Base-by-base conservation (phyloP, 1,140 invertebrate species). In the Tetramorium alpestre region DNA sequence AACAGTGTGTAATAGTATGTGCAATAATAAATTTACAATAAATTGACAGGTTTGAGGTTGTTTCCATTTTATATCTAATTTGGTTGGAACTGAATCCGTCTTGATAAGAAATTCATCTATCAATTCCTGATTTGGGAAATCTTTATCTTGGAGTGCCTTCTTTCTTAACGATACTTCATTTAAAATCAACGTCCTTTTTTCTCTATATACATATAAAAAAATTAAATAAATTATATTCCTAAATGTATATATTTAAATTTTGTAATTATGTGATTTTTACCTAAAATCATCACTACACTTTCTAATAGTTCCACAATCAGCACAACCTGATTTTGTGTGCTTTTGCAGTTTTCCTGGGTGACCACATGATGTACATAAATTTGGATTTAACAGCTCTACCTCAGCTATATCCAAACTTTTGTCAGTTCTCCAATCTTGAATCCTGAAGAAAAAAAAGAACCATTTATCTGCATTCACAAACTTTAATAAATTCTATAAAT, bases 31-130 rank as follows among this genome's bases (percentile, higher is more conserved):
- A 92, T 94, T 94, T 95, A 96, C 96, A 91, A 97, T 94, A 94
- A 98, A 98, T 92, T 97, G 96, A 47, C 96, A 94, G 51, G 98
- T 91, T 94, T 97, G 96, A 1, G 98, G 97, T 91, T 96, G 96
- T 41, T 95, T 96, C 97, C 97, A 97, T 78, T 94, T 94, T 13
- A 97, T 94, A 87, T 96, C 92, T 60, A 97, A 92, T 56, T 92
- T 93, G 1, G 73, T 88, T 2, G 96, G 95, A 5, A 96, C 88
- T 18, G 90, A 87, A 28, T 95, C 95, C 87, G 96, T 96, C 4
- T 94, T 94, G 33, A 95, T 92, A 51, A 98, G 94, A 95, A 97
- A 98, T 94, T 98, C 98, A 82, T 97, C 96, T 91, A 98, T 97
- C 54, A 98, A 94, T 91, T 97, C 96, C 89, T 97, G 96, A 80